Evolutionary conservation across 2,797 vertebrate species (phyloP).

Genomic region (Mus caroli): DNA sequence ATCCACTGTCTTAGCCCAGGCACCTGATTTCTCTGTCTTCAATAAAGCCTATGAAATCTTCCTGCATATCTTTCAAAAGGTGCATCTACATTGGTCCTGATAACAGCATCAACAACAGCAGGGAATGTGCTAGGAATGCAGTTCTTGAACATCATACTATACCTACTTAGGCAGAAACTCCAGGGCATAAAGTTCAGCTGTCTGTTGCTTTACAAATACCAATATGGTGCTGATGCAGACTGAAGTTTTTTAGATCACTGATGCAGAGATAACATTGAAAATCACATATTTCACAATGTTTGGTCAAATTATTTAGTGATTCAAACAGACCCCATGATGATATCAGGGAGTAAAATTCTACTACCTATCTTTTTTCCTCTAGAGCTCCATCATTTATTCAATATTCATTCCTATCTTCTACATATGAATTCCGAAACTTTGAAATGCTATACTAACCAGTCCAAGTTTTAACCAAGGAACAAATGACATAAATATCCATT

Average conservation of each 20-base stretch:
- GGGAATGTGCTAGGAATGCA: neutral
- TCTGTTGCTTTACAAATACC: neutral
- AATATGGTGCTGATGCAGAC: neutral
- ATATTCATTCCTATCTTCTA: neutral
- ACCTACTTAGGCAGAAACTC: neutral
- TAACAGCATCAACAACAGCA: neutral
- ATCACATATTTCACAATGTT: neutral
- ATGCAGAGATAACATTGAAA: constrained; percentile 13
- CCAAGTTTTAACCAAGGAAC: neutral
- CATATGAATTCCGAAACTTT: constrained; percentile 19
- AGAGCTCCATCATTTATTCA: neutral
- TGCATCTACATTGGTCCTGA: neutral
- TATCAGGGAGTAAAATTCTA: neutral
- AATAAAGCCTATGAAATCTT: neutral
- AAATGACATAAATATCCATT: neutral
- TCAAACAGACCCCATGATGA: neutral
- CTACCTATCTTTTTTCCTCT: neutral
- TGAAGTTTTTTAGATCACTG: neutral
- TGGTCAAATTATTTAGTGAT: neutral
- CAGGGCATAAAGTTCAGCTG: neutral
- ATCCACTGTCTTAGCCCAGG: neutral
- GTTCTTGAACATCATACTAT: neutral
- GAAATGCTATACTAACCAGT: neutral
- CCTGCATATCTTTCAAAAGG: neutral
- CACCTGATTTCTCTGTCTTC: neutral